phyloP scores from a whole-genome alignment of 1,140 invertebrate species.

The Drosophila nikananu region DNA sequence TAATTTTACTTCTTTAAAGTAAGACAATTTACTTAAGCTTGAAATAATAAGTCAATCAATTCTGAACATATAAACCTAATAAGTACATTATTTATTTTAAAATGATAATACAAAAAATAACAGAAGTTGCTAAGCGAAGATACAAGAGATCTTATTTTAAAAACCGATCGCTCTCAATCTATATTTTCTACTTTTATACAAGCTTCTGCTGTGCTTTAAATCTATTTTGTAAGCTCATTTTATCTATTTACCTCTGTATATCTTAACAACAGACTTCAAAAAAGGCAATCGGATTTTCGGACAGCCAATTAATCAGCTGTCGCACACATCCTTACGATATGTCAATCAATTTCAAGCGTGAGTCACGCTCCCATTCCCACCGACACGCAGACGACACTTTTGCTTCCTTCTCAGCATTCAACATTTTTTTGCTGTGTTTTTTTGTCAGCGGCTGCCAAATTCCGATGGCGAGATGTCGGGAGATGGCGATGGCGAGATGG shows the following conservation, averaged over 20 bases:
- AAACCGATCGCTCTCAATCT: too few relatives aligned
- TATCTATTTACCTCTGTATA: background rate
- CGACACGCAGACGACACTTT: conserved; percentile 56
- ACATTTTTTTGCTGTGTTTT: conserved; percentile 23
- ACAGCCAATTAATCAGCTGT: conserved; percentile 27
- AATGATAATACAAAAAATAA: too few relatives aligned
- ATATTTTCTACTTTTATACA: too few relatives aligned
- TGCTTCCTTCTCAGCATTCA: conserved; percentile 67
- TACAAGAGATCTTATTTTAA: too few relatives aligned
- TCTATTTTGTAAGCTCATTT: background rate
- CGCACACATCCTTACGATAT: conserved; percentile 9
- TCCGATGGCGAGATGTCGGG: conserved; percentile 65
- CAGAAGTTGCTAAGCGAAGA: too few relatives aligned
- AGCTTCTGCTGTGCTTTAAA: background rate
- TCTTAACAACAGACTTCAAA: background rate
- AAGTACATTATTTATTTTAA: background rate
- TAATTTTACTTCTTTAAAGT: too few relatives aligned
- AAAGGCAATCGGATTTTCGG: background rate
- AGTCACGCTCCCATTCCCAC: conserved; percentile 48
- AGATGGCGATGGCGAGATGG: conserved; percentile 48
- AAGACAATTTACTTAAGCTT: background rate
- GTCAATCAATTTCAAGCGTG: conserved; percentile 36
- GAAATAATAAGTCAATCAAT: background rate
- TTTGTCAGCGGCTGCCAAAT: conserved; percentile 67
- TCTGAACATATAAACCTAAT: background rate